phyloP scores from a whole-genome alignment of 30 jellyfish, hydroid and myxozoan genomes.

The Aurelia aurita region DNA sequence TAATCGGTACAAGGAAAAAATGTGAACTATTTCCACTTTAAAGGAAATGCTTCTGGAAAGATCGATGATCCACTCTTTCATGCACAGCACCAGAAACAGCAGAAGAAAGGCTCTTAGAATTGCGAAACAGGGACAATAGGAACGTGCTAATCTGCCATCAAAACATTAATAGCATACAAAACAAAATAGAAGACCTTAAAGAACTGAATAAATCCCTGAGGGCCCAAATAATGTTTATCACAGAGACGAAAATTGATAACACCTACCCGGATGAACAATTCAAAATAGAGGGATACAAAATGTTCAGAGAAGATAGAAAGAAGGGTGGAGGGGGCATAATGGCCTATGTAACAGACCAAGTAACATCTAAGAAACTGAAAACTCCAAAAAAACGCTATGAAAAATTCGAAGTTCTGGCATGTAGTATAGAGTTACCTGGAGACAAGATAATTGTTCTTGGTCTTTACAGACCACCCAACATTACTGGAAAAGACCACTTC shows the following conservation, averaged over 20 bases:
- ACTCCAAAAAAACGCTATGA: slow-evolving; percentile 16
- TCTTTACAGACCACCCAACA: slow-evolving; percentile 43
- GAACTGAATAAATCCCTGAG: slow-evolving; percentile 9
- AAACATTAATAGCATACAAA: slow-evolving; percentile 29
- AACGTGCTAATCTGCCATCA: too few relatives aligned
- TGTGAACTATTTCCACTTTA: too few relatives aligned
- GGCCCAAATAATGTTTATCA: slow-evolving; percentile 35
- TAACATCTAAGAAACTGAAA: too few relatives aligned
- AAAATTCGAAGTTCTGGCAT: slow-evolving; percentile 27
- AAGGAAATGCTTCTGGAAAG: too few relatives aligned
- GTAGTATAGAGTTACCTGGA: slow-evolving; percentile 21
- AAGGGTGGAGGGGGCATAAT: slow-evolving; percentile 64
- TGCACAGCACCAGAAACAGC: too few relatives aligned
- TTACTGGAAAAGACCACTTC: slow-evolving; percentile 21
- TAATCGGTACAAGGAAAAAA: too few relatives aligned
- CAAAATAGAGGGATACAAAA: slow-evolving; percentile 27
- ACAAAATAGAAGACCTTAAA: slow-evolving; percentile 43
- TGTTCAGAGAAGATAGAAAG: slow-evolving; percentile 45
- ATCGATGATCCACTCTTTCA: too few relatives aligned
- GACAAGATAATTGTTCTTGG: slow-evolving; percentile 23
- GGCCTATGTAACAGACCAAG: slow-evolving; percentile 32
- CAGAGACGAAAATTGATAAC: slow-evolving; percentile 57
- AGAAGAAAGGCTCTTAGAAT: too few relatives aligned
- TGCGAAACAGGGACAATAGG: too few relatives aligned
- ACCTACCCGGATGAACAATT: slow-evolving; percentile 59